A percentile compares a stretch with the other conserved stretches of the same genome.
Conservation (phyloP, 2,888 invertebrate genomes). For the Ophion slaviceki region DNA sequence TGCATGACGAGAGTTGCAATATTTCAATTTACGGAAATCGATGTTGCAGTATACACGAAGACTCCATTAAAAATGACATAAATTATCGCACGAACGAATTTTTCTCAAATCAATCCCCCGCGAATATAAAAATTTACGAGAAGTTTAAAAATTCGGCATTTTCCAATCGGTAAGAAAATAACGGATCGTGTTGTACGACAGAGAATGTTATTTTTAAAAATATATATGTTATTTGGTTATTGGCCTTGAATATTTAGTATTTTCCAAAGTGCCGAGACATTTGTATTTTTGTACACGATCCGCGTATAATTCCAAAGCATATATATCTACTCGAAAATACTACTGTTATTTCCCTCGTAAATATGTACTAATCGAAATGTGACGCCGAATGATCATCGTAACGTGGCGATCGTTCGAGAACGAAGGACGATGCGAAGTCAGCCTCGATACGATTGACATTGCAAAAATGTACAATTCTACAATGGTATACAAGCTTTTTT, state of each 20-base stretch:
- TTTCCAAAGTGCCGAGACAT: neutral
- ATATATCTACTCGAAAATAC: too few species aligned
- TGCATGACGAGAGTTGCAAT: neutral
- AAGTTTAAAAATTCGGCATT: neutral
- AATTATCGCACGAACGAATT: neutral
- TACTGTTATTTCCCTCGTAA: too few species aligned
- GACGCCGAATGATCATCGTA: too few species aligned
- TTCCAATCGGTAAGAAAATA: neutral
- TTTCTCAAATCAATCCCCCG: neutral
- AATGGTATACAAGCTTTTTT: neutral
- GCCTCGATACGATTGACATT: neutral
- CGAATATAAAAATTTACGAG: neutral
- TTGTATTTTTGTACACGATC: neutral
- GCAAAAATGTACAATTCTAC: neutral
- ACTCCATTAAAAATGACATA: neutral
- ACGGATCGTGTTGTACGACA: too few species aligned
- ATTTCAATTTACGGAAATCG: neutral
- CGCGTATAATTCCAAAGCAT: neutral
- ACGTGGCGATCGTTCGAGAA: neutral
- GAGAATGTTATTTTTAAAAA: too few species aligned
- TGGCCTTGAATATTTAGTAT: neutral
- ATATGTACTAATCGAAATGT: too few species aligned
- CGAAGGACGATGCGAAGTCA: neutral
- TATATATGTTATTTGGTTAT: neutral
- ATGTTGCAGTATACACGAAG: neutral